Base-by-base conservation (phyloP, 2,797 vertebrate species). In the Centropyge bicolor region DNA sequence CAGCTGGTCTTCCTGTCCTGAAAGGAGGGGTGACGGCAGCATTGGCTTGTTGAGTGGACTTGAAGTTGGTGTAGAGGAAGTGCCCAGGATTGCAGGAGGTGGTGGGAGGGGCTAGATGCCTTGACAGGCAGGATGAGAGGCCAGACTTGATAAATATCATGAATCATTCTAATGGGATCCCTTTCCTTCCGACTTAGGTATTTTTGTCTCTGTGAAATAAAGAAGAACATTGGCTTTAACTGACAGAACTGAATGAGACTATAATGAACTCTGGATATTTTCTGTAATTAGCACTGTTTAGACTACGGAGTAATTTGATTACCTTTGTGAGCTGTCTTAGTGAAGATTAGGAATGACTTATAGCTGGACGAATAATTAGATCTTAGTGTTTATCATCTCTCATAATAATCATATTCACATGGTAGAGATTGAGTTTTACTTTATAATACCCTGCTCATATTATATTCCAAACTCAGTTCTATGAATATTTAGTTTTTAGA, bases 1-100 rank as follows among this genome's bases (percentile, higher is more conserved):
- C 51, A 38, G 54, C 36, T 16, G 16, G 12, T 43, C 70, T 85
- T 87, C 81, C 86, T 86, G 82, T 78, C 7, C 7, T 24, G 45
- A 70, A 45, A 64, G 62, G 66, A 19, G 51, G 22, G 14, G 6
- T 12, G 41, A 51, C 1, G 1, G 61, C 4, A 31, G 63, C 41
- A 43, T 55, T 20, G 13, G 49, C n/a, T 46, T 19, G 48, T 49
- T 60, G 48, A 76, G 40, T 17, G 52, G 27, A 54, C 62, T 71
- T 60, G 55, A 70, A 83, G 51, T 57, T 43, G 31, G n/a, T 4
- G 27, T 54, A 68, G 56, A 74, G 71, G 27, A 31, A 31, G 27
- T 31, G 27, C 27, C 27, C 2, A 31, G 27, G 74, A 78, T 52
- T 10, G 24, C 11, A 8, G 49, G 66, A 55, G 46, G 49, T 36